phyloP scores from a whole-genome alignment of 35 echinoderm and acorn worm species.

The Patiria miniata region DNA sequence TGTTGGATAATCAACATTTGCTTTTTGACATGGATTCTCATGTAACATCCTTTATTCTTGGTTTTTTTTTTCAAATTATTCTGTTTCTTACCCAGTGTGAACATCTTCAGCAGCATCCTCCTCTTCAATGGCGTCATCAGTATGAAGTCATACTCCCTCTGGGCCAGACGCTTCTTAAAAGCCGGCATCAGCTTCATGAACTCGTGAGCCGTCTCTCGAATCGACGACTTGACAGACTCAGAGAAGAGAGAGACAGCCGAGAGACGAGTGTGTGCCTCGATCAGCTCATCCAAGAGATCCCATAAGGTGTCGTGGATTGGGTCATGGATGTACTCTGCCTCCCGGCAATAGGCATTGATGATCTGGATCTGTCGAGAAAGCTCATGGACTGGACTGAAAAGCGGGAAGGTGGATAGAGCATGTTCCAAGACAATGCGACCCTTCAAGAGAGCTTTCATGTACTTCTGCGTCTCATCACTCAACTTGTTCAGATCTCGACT shows the following conservation, averaged over 20 bases:
- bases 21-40: too few species aligned
- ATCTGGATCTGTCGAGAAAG: constrained; percentile 93
- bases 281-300: constrained; percentile 95
- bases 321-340: constrained; percentile 84
- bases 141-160: constrained; percentile 97
- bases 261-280: constrained; percentile 87
- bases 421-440: constrained; percentile 90
- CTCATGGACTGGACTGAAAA: constrained; percentile 96
- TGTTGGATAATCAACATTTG: too few species aligned
- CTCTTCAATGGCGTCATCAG: constrained; percentile 86
- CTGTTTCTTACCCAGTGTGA: constrained; percentile 75
- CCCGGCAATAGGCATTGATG: constrained; percentile 97
- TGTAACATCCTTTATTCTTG: too few species aligned
- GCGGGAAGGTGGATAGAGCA: constrained; percentile 69
- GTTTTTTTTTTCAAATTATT: too few species aligned
- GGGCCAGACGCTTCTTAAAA: constrained; percentile 91
- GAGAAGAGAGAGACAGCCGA: constrained; percentile 81
- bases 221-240: constrained; percentile 82
- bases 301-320: constrained; percentile 93
- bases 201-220: constrained; percentile 81
- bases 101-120: constrained; percentile 98
- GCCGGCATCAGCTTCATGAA: constrained; percentile 86
- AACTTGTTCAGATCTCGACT: constrained; percentile 65
- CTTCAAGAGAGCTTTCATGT: constrained; percentile 78
- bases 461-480: constrained; percentile 79